Base-by-base conservation (phyloP, 2,888 invertebrate genomes). In the Sylvicola cinctus region DNA sequence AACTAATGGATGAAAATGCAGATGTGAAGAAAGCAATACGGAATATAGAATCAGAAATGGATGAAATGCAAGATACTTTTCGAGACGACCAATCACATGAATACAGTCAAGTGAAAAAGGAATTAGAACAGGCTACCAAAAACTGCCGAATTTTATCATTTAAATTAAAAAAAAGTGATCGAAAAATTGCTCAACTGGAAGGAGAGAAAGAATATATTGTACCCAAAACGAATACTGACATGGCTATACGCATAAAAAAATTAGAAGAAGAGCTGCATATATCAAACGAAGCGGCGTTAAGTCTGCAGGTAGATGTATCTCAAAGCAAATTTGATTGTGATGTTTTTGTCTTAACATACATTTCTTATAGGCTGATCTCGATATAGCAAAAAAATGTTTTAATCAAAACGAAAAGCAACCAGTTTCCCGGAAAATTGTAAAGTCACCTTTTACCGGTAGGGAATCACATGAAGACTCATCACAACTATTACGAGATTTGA, bases 131-230 rank as follows among this genome's bases (percentile, higher is more conserved):
- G 50, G 85, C 90, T 3, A 88, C 90, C 32, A 99, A 98, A 56
- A 96, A 96, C 61, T 96, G 96, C 60, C 70, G 98, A 45, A 90
- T 98, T 45, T 67, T 98, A 42, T 95, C 96, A 44, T 98, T 98
- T 60, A 98, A 98, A 59, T 62, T 98, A 43, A 74, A 95, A 49
- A 98, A 98, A 66, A 74, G 87, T 33, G 98, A 99, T 56, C 70
- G 95, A 39, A 76, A 74, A 55, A 68, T 76, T 34, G 87, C 87
- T 36, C 78, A 85, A 47, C 60, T 88, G 15, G 93, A 93, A 51
- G 69, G 70, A 32, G 93, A 95, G 46, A 84, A 85, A 49, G 65
- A 66, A 31, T 74, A 79, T 45, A 58, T 63, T 1, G 70, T 68
- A 4, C 70, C 69, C 4, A 63, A 67, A 44, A 61, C 65, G 16